These are phyloP conservation scores for Dolichoris vasculosae DNA, from an alignment of 1,140 invertebrate genomes.

Conservation along the genomic window DNA sequence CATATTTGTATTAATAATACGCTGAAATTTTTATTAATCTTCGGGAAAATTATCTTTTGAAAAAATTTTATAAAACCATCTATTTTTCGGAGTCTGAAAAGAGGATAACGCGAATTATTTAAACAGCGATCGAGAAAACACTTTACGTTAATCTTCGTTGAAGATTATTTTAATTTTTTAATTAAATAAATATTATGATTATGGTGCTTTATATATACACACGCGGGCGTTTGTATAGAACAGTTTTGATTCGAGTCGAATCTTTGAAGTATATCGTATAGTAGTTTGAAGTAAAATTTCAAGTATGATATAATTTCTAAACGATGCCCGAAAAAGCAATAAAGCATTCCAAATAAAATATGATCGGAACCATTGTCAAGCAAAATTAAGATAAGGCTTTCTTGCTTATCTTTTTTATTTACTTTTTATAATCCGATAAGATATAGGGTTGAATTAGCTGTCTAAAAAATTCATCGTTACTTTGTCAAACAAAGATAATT, in stretches of 20 bases:
- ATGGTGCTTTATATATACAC: too few species aligned
- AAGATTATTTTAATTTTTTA: neutral
- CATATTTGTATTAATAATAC: too few species aligned
- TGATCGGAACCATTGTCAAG: neutral
- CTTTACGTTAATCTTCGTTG: too few species aligned
- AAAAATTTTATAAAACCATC: too few species aligned
- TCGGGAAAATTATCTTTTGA: too few species aligned
- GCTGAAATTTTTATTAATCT: too few species aligned
- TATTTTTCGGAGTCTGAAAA: too few species aligned
- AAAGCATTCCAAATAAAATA: neutral
- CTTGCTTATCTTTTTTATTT: conserved; percentile 20
- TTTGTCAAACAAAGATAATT: neutral
- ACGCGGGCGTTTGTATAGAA: neutral
- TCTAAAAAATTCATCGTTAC: neutral
- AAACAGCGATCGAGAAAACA: too few species aligned
- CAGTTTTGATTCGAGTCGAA: too few species aligned
- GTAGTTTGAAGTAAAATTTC: neutral
- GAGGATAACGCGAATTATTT: too few species aligned
- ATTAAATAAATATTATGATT: neutral
- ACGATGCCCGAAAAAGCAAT: neutral
- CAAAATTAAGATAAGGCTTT: neutral
- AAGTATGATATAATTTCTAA: neutral
- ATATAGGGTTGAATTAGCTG: neutral
- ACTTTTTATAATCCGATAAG: conserved; percentile 23
- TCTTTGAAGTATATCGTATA: neutral